Evolutionary conservation across 1,140 invertebrate species (phyloP).

Genomic region (Drosophila rhopaloa): DNA sequence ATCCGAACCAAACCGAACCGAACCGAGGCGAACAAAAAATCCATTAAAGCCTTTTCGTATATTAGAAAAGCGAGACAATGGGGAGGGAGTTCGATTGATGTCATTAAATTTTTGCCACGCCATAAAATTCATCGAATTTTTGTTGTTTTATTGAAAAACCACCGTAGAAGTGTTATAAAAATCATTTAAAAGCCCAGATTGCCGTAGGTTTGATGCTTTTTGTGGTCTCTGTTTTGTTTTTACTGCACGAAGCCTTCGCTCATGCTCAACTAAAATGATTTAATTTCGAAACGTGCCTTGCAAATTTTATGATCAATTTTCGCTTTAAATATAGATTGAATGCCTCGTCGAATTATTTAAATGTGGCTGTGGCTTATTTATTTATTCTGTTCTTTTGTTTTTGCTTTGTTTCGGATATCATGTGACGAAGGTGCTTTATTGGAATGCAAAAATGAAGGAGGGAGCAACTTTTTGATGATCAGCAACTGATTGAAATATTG

Average conservation of each 20-base stretch:
- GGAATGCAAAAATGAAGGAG: slow-evolving; percentile 29
- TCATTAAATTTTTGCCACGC: slow-evolving; percentile 78
- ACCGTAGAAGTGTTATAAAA: slow-evolving; percentile 75
- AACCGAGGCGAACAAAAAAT: slow-evolving; percentile 37
- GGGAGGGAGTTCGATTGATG: slow-evolving; percentile 47
- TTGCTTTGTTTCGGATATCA: slow-evolving; percentile 37
- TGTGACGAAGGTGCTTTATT: slow-evolving; percentile 30
- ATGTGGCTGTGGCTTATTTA: slow-evolving; percentile 34
- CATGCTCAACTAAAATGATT: slow-evolving; percentile 79
- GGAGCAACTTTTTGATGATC: slow-evolving; percentile 27
- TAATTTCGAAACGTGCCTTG: slow-evolving; percentile 83
- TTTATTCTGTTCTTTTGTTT: slow-evolving; percentile 36
- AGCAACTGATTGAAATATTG: slow-evolving; percentile 16
- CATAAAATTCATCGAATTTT: slow-evolving; percentile 57
- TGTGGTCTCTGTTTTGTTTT: slow-evolving; percentile 20
- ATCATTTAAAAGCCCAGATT: slow-evolving; percentile 73
- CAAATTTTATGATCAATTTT: slow-evolving; percentile 74
- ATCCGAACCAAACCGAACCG: not conserved
- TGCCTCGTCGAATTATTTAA: slow-evolving; percentile 40
- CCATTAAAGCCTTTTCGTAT: slow-evolving; percentile 72
- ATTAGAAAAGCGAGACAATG: slow-evolving; percentile 66
- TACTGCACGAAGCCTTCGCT: slow-evolving; percentile 30
- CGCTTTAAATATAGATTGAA: slow-evolving; percentile 64
- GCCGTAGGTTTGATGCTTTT: slow-evolving; percentile 49
- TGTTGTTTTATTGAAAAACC: slow-evolving; percentile 43